Base-by-base conservation (phyloP, 2,797 vertebrate genomes). In the Phrynocephalus forsythii region DNA sequence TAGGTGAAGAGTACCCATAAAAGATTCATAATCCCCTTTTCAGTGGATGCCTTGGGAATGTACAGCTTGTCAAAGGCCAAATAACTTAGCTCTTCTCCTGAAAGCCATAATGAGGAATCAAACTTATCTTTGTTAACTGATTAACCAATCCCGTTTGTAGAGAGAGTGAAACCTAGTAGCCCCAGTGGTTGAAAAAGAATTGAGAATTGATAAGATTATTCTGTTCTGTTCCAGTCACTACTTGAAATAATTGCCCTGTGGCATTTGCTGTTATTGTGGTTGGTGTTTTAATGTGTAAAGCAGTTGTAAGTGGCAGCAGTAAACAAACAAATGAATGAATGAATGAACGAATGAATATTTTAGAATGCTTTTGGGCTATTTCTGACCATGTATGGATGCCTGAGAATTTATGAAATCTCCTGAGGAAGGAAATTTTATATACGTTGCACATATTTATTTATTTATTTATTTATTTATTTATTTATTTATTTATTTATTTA, bases 231-330 rank as follows among this genome's bases (percentile, higher is more conserved):
- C 6, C 16, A 72, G 68, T 24, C 8, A 63, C 13, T 83, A 24
- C 20, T 52, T 16, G 0, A 0, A 9, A 16, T 68, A 15, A n/a
- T 82, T n/a, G 28, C 87, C 87, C 63, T 84, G 3, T 0, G 0
- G 48, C 6, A n/a, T 10, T 76, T 77, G 48, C 24, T 67, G 2
- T 30, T 63, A 67, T 38, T 13, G 16, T 26, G 50, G 2, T 5
- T 28, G 76, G 38, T 69, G 73, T 0, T 6, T 72, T 30, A 3
- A 1, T 33, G 38, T 83, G 33, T 84, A 83, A 66, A 68, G 22
- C 16, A 24, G 9, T 30, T 26, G 79, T 75, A 24, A 71, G n/a
- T 68, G 5, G 56, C 60, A 30, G 0, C 28, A 26, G 33, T 84
- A 73, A 0, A 1, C 26, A 90, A n/a, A 52, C 28, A 33, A 0